These are phyloP conservation scores for Salmo trutta DNA, from an alignment of 2,797 vertebrate species.

Conservation along the genomic window DNA sequence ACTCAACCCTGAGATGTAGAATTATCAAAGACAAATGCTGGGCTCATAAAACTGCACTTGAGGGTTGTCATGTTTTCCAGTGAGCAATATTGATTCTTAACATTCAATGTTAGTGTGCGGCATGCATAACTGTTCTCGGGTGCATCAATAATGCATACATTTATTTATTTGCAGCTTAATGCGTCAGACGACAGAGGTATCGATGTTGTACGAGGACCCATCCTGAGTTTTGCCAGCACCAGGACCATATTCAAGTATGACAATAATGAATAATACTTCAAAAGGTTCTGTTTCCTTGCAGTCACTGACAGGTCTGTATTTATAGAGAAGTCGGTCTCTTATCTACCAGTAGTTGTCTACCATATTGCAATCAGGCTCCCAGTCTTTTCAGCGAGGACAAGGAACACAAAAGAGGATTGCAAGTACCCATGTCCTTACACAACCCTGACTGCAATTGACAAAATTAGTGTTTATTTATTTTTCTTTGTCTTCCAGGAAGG, in stretches of 20 bases:
- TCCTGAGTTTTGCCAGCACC: conserved; percentile 96
- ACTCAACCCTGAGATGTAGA: background rate
- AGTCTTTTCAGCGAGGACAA: too few relatives aligned
- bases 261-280: background rate
- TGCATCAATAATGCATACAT: background rate
- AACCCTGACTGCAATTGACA: background rate
- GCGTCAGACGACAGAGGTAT: conserved; percentile 97
- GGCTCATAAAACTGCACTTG: background rate
- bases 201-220: conserved; percentile 89
- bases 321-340: too few relatives aligned
- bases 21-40: background rate
- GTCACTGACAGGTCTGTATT: too few relatives aligned
- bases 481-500: conserved; percentile 80
- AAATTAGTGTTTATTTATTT: background rate
- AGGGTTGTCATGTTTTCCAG: background rate
- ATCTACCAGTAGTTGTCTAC: too few relatives aligned
- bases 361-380: too few relatives aligned
- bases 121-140: too few relatives aligned
- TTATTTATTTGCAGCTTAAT: conserved; percentile 80
- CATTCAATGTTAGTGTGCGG: too few relatives aligned
- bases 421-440: background rate
- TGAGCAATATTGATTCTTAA: too few relatives aligned
- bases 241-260: conserved; percentile 97
- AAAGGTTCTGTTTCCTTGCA: too few relatives aligned
- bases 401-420: background rate